Evolutionary conservation across 2,113 vertebrate species (phyloP), one percentile per base, ranked within the genome.

Genomic region (Prunella himalayana): DNA sequence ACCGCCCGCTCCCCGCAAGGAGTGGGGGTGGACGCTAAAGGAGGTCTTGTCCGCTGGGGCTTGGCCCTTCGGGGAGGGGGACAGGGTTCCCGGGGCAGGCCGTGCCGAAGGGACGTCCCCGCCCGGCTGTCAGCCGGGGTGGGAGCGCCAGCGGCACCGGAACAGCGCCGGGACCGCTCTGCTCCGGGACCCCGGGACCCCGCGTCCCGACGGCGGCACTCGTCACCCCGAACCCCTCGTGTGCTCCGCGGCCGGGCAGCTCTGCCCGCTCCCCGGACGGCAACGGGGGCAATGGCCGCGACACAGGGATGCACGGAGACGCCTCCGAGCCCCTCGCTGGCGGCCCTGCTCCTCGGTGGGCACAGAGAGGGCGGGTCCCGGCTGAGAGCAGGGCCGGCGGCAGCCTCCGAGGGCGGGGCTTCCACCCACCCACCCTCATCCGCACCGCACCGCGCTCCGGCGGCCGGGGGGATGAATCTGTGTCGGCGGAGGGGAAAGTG

Each of bases 271-370:
- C 37, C 69, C 25, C 60, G 2, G 11, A 6, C 7, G 9, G 56
- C 19, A 20, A 23, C 57, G 14, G 23, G 27, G 44, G 23, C 15
- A 10, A 8, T 2, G 45, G 24, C 47, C n/a, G 4, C 30, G 3
- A 27, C 60, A n/a, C 9, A 1, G 22, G 13, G 1, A 2, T 10
- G 54, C 51, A 1, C 33, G 16, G 28, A 53, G 53, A 1, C 1
- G 2, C 8, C 25, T 18, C 42, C 10, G 2, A 47, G 50, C 33
- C 22, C 23, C 10, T 42, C 31, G 9, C 19, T 23, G 10, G 8
- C 4, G 39, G 39, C 5, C 45, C 11, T 7, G 70, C 44, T 13
- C 28, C 25, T 18, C 11, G 37, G 69, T 8, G 73, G 54, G 35
- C 14, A 5, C n/a, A 3, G 35, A 4, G 57, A 53, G 8, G 53